Evolutionary conservation across 1,140 invertebrate genomes (phyloP), one percentile per base, ranked within the genome.

Genomic region (Laupala kohalensis): DNA sequence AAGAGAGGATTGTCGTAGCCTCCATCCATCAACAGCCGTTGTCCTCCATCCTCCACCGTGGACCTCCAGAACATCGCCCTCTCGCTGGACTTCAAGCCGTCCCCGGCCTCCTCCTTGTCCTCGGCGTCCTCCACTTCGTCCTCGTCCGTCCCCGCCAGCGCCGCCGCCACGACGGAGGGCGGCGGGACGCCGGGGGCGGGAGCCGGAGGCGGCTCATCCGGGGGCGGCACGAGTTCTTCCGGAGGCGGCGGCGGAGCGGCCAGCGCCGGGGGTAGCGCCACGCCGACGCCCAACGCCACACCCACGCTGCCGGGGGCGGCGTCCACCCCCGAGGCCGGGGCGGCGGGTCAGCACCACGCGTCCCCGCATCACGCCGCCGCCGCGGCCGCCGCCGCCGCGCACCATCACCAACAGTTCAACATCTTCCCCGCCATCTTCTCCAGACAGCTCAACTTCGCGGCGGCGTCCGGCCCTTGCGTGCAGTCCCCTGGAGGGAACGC

Each of bases 351-450:
- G 19, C 69, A 70, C 69, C 69, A 70, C 69, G 37, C 69, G 13
- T 68, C 67, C 15, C 67, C 67, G 29, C 67, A 68, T 62, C 29
- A 37, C 79, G 77, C 64, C 75, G 78, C 78, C 85, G 30, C 81
- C 69, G 80, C 78, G 78, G 82, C 80, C 75, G 30, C 82, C 82
- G 77, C 83, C 73, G 84, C 83, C 75, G 79, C 82, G 64, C 82
- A 84, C 77, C 72, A 73, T 28, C 72, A 74, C 83, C 90, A 92
- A 77, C 92, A 93, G 82, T 93, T 93, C 84, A 93, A 93, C 82
- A 93, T 93, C 75, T 93, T 93, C 80, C 92, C 92, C 73, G 92
- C 92, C 67, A 92, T 93, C 77, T 93, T 93, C 80, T 92, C 90
- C 81, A 84, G 91, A 62, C 92, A 93, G 81, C 83, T 93, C 69